Conservation (phyloP, 2,797 vertebrate genomes). For the Leptoclinus maculatus region DNA sequence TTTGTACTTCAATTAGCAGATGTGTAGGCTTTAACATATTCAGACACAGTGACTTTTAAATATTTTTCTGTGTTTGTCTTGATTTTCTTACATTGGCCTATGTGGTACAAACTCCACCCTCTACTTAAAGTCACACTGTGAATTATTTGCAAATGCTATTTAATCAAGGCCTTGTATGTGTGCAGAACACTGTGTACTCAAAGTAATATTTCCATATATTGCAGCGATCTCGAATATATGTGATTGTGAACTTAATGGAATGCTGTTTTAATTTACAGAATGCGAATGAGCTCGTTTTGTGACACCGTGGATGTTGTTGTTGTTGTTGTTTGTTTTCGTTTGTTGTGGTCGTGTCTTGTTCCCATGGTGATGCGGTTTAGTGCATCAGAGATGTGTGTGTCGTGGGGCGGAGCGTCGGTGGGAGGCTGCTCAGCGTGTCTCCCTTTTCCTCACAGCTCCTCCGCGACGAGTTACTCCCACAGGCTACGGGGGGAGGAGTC, state of each 20-base stretch:
- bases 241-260: constrained; percentile 48
- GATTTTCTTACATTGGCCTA: background rate
- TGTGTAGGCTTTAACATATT: background rate
- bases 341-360: constrained; percentile 65
- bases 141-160: constrained; percentile 40
- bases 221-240: constrained; percentile 69
- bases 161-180: background rate
- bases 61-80: background rate
- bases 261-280: constrained; percentile 50
- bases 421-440: constrained; percentile 88
- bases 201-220: constrained; percentile 65
- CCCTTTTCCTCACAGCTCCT: constrained; percentile 88
- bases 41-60: background rate
- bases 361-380: constrained; percentile 70
- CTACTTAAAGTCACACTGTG: constrained; percentile 16
- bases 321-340: constrained; percentile 61
- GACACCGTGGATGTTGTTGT: constrained; percentile 74
- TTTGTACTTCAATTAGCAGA: constrained; percentile 38
- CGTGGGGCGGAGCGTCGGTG: constrained; percentile 82
- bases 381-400: constrained; percentile 82
- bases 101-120: constrained; percentile 1
- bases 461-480: constrained; percentile 79
- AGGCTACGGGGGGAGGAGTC: constrained; percentile 84
- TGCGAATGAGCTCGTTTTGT: constrained; percentile 71
- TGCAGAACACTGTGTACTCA: constrained; percentile 6